Evolutionary conservation across 2,797 vertebrate species (phyloP).

Genomic region (Champsocephalus esox): DNA sequence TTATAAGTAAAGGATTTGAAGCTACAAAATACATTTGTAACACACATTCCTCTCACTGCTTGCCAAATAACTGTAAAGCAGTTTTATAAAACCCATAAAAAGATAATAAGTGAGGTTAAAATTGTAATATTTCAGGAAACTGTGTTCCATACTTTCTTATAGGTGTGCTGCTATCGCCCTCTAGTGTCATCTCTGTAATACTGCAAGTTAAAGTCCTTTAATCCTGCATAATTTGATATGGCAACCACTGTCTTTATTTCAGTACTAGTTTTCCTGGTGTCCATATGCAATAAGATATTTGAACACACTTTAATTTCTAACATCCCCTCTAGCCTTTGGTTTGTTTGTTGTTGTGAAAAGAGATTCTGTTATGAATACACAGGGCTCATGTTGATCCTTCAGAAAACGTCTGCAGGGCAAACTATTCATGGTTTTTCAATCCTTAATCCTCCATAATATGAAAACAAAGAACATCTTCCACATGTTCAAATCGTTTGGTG

Average conservation of each 20-base stretch:
- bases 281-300: background rate
- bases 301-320: background rate
- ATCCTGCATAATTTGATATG: background rate
- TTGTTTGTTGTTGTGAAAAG: background rate
- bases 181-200: slow-evolving; percentile 33
- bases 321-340: background rate
- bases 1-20: background rate
- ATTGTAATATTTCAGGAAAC: background rate
- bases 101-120: background rate
- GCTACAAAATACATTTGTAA: too few species aligned
- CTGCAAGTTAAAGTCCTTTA: slow-evolving; percentile 2
- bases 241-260: background rate
- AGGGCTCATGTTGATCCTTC: slow-evolving; percentile 16
- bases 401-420: slow-evolving; percentile 19
- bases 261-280: background rate
- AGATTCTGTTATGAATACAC: slow-evolving; percentile 5
- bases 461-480: background rate
- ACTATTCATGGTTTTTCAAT: slow-evolving; percentile 34
- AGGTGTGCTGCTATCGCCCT: slow-evolving; percentile 37
- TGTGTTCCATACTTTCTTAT: background rate
- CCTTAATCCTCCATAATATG: background rate
- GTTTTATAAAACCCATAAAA: background rate
- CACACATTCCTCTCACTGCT: background rate
- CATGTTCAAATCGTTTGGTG: background rate
- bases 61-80: background rate